These are phyloP conservation scores for Stichodactyla helianthus DNA, from an alignment of 64 coral and sea anemone species.

Conservation along the genomic window DNA sequence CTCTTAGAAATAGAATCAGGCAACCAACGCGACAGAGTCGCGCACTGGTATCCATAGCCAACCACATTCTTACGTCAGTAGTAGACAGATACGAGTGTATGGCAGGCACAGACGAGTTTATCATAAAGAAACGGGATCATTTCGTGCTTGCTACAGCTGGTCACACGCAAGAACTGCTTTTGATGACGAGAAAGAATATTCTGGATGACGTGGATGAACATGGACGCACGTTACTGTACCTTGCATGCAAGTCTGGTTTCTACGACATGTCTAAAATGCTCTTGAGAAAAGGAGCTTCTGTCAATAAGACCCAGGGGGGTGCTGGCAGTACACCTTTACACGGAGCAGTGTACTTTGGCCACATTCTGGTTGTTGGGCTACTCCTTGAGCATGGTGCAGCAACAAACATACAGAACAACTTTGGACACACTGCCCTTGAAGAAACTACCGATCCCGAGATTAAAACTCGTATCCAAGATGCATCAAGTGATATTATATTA, in stretches of 20 bases:
- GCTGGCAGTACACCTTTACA: slow-evolving; percentile 54
- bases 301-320: slow-evolving; percentile 33
- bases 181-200: background rate
- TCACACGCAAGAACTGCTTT: slow-evolving; percentile 2
- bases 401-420: slow-evolving; percentile 17
- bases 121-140: slow-evolving; percentile 11
- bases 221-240: slow-evolving; percentile 27
- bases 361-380: slow-evolving; percentile 19
- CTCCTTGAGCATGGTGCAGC: slow-evolving; percentile 42
- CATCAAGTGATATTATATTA: slow-evolving; percentile 2
- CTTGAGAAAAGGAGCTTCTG: slow-evolving; percentile 10
- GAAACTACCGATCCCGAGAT: background rate
- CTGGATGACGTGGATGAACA: slow-evolving; percentile 21
- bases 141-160: slow-evolving; percentile 30
- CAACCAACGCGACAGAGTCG: slow-evolving; percentile 2
- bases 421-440: slow-evolving; percentile 13
- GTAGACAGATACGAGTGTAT: slow-evolving; percentile 17
- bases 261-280: slow-evolving; percentile 37
- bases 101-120: background rate
- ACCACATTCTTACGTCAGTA: slow-evolving; percentile 36
- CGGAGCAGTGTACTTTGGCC: slow-evolving; percentile 38
- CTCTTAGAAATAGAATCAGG: slow-evolving; percentile 1
- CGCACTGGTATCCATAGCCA: slow-evolving; percentile 30
- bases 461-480: slow-evolving; percentile 8
- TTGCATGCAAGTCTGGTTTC: slow-evolving; percentile 40